Evolutionary conservation across 2,797 vertebrate species (phyloP), one percentile per base, ranked within the genome.

Genomic region (Sebastes itinus): DNA sequence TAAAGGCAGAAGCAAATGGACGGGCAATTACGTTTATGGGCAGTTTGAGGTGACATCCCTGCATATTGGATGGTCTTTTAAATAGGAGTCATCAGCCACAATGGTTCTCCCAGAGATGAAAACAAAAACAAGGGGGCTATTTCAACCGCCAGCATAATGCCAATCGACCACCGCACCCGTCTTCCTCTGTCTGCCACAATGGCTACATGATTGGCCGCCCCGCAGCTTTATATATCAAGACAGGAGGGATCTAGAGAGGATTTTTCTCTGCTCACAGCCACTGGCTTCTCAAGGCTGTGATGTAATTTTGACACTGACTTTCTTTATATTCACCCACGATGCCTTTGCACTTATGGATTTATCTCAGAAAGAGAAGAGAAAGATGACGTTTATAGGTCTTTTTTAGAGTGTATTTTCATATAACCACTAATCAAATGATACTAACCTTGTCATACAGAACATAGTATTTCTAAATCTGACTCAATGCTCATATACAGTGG

Each of bases 41-140:
- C 94, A 94, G 94, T 95, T 95, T 94, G 94, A 94, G 92, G 94
- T 96, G 95, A 96, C 95, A 95, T 95, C 93, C 93, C 95, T 96
- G 95, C 95, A 95, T 96, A 95, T 95, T 95, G 95, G 94, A 95
- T 95, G 93, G 92, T 93, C 94, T 94, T 95, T 95, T 96, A 96
- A 96, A 95, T 94, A 95, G 94, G 92, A 94, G 94, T 92, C 94
- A 95, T 96, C 95, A 95, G 90, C 88, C 91, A 83, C 93, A 95
- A 95, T 95, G 93, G 90, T 91, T 93, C 92, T 94, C 84, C 87
- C 85, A 91, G 90, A 92, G 92, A 95, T 93, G 84, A 93, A 95
- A 95, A 95, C 92, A 95, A 94, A 95, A 95, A 92, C 91, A 93
- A 94, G 87, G 81, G 77, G 92, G 92, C 92, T 93, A 94, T 96